These are phyloP conservation scores for Coregonus sp. DNA, from an alignment of 2,797 vertebrate species.

Conservation along the genomic window DNA sequence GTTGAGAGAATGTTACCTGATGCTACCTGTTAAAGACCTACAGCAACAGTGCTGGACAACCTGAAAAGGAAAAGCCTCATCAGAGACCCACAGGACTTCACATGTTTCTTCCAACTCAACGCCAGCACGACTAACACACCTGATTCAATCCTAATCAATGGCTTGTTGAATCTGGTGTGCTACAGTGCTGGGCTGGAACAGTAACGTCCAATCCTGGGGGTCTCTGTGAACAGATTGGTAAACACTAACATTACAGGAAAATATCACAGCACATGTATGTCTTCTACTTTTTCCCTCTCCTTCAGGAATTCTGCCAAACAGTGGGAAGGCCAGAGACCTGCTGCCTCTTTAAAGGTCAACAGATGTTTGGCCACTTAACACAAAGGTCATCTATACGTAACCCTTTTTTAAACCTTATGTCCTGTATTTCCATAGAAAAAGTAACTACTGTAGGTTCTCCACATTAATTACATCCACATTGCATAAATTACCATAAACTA, in stretches of 20 bases:
- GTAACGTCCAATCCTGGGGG: too few species aligned
- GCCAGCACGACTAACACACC: neutral
- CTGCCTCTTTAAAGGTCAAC: neutral
- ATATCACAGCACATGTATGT: neutral
- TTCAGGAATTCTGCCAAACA: too few species aligned
- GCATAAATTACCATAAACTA: neutral
- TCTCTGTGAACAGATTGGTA: too few species aligned
- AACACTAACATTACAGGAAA: too few species aligned
- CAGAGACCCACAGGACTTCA: neutral
- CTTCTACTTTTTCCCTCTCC: neutral
- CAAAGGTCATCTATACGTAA: neutral
- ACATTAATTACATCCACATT: neutral
- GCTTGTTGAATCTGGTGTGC: too few species aligned
- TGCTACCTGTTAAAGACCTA: neutral
- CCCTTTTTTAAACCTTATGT: too few species aligned
- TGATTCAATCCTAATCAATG: too few species aligned
- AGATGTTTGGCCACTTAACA: neutral
- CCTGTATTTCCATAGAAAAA: neutral
- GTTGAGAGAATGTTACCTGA: neutral
- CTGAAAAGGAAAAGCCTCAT: neutral
- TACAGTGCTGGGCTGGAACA: too few species aligned
- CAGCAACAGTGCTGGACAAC: neutral
- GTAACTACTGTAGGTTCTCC: neutral
- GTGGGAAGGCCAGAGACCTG: neutral
- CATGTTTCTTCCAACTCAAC: neutral